Evolutionary conservation across 1,140 invertebrate genomes (phyloP), one percentile per base, ranked within the genome.

Genomic region (Acromyrmex echinatior): DNA sequence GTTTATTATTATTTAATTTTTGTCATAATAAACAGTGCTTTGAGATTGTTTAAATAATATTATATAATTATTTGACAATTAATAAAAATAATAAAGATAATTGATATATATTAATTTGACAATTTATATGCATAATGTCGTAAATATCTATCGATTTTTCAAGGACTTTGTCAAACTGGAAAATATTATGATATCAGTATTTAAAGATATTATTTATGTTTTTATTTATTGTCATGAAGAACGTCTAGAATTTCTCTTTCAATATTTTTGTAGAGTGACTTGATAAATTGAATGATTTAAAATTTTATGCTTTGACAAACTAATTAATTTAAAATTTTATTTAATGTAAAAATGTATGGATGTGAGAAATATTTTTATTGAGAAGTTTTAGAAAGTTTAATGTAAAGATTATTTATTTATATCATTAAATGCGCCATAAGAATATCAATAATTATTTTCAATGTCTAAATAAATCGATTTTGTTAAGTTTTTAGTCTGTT

Each of bases 1-100:
- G 0, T 39, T 39, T 7, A 7, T 39, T 39, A 39, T 39, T 39
- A 39, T 39, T 1, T 39, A 39, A 39, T 77, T 39, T 76, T 76
- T 2, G n/a, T 35, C 2, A 1, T 0, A 16, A 60, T 18, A 39
- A 0, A 39, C 7, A 3, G 3, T 0, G n/a, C n/a, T 16, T 76
- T 25, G 60, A 74, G 35, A 60, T 39, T 60, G 7, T 76, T 76
- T 39, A 45, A 25, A 3, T 21, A 60, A 76, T 56, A 5, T 76
- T 18, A 35, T 35, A 58, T 18, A 3, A n/a, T 53, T 58, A 39
- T 25, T 77, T 60, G 6, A 60, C 35, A 21, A n/a, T n/a, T 1
- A 35, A 39, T 62, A 18, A 62, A 78, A 63, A 53, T 78, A 35
- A 39, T 62, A 18, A 62, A 78, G 49, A 53, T 78, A 63, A 60